Evolutionary conservation across 2,888 invertebrate genomes (phyloP), one percentile per base, ranked within the genome.

Genomic region (Ichneumoninae sp.): DNA sequence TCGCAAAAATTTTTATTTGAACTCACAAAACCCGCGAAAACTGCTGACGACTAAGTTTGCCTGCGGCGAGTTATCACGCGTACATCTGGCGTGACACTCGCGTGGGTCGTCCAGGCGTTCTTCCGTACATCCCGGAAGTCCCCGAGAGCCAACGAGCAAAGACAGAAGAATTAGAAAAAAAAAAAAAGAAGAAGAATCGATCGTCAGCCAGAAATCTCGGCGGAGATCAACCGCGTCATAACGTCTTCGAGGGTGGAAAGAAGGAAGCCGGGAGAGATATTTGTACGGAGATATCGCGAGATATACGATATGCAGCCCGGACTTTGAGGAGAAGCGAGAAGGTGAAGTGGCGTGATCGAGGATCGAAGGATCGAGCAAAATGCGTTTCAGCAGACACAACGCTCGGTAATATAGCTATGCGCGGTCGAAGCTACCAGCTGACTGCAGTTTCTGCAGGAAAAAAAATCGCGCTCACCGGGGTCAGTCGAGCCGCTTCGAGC

Each of bases 321-420:
- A 54, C 22, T 26, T 76, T 54, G 52, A 54, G 40, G 52, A 19
- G 36, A 57, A 54, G 19, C 22, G 26, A 68, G 30, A 54, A 22
- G 22, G 54, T 54, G 54, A 57, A 57, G 26, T 57, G 57, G 57
- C 57, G 47, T 50, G 77, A 69, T 65, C 69, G 60, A 69, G 69
- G 22, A 60, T 62, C 78, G n/a, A 36, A 68, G 57, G 78, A 62
- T 47, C 44, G 74, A 65, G 33, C 71, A 69, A 62, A 68, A 75
- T 52, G 75, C 26, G 22, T 26, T 26, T 10, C 57, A 57, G 36
- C n/a, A 3, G 68, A 60, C 65, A 60, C 50, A 60, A 4, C 26
- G 57, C 22, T 44, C 13, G 65, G 40, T 19, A 1, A 22, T 22
- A 57, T 26, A 57, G 22, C 57, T 22, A 57, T 22, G 22, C 57